phyloP scores from a whole-genome alignment of 1,140 invertebrate species.

The Melitaea cinxia region DNA sequence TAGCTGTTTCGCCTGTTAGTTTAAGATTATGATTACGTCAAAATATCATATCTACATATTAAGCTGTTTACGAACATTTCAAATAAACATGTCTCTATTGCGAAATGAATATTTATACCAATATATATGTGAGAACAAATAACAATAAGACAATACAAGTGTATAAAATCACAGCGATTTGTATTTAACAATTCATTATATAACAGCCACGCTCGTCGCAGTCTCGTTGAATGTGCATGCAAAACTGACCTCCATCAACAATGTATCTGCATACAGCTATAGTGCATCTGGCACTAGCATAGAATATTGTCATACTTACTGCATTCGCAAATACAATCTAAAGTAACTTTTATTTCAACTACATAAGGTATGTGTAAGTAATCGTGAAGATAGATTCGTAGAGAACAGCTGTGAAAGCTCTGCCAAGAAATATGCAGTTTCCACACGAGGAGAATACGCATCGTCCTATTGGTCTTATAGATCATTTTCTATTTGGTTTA shows the following conservation, averaged over 20 bases:
- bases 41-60: constrained; percentile 39
- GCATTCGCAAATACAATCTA: constrained; percentile 23
- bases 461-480: constrained; percentile 31
- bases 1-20: constrained; percentile 33
- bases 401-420: constrained; percentile 60
- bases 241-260: constrained; percentile 70
- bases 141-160: neutral
- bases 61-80: constrained; percentile 6
- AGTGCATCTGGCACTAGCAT: constrained; percentile 53
- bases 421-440: constrained; percentile 56
- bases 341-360: constrained; percentile 4
- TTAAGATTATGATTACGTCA: constrained; percentile 35
- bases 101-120: neutral
- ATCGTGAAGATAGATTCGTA: constrained; percentile 21
- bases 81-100: neutral
- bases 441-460: constrained; percentile 55
- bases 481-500: constrained; percentile 15
- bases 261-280: constrained; percentile 50
- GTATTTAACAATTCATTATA: constrained; percentile 31
- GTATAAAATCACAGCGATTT: constrained; percentile 7
- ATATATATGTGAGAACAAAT: neutral
- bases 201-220: constrained; percentile 27
- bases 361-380: constrained; percentile 32
- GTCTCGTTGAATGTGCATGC: constrained; percentile 53
- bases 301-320: constrained; percentile 51